phyloP scores from a whole-genome alignment of 2,888 invertebrate species.

The Pandemis cinnamomeana region DNA sequence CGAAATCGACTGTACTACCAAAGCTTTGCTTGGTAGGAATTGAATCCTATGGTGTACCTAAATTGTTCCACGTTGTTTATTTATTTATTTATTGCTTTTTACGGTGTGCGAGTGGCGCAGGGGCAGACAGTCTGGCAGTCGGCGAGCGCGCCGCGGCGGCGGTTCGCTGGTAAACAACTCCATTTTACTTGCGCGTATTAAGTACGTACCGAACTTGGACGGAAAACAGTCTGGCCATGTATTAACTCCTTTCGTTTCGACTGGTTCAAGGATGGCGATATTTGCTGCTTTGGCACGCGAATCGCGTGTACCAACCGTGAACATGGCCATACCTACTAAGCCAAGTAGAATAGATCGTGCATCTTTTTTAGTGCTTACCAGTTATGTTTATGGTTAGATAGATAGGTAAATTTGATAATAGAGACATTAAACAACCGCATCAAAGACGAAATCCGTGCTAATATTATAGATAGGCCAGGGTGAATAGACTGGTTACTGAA shows the following conservation, averaged over 20 bases:
- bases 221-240: constrained; percentile 12
- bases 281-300: constrained; percentile 7
- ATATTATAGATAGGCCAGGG: too few relatives aligned
- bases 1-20: too few relatives aligned
- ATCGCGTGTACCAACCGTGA: neutral
- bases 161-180: constrained; percentile 49
- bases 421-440: too few relatives aligned
- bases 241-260: constrained; percentile 18
- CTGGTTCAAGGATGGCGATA: constrained; percentile 4
- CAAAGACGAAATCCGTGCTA: too few relatives aligned
- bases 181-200: constrained; percentile 19
- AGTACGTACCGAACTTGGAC: constrained; percentile 12
- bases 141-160: constrained; percentile 4
- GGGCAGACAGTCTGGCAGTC: neutral
- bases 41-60: too few relatives aligned
- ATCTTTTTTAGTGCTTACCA: neutral
- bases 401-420: too few relatives aligned
- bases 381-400: too few relatives aligned
- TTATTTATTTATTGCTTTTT: neutral
- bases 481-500: too few relatives aligned
- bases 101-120: neutral
- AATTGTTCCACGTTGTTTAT: too few relatives aligned
- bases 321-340: neutral
- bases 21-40: too few relatives aligned
- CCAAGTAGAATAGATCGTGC: neutral